Evolutionary conservation across 2,888 invertebrate species (phyloP), one percentile per base, ranked within the genome.

Genomic region (Epirrita christyi): DNA sequence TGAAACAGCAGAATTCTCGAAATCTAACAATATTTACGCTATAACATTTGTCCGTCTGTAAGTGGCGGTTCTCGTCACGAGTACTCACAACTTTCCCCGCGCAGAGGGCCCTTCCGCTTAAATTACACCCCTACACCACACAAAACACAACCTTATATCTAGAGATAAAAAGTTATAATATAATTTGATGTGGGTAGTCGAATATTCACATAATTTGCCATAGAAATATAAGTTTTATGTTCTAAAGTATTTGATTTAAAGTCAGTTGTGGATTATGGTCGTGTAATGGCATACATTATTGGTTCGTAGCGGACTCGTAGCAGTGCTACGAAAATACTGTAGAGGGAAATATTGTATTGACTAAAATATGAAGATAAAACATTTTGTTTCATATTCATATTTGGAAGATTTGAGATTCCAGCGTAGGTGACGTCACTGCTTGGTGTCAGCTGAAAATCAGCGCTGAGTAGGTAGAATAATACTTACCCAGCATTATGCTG

Each of bases 61-160:
- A 86, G 82, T 85, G 81, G 83, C 84, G 73, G 78, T 73, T 80
- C 78, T 77, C 68, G 60, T 68, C 61, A 75, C 78, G 73, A 86
- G 84, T 80, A 80, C 82, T 77, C 78, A 73, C 80, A 68, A 46
- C 62, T 56, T n/a, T 59, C 59, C 68, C 65, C 68, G 53, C 54
- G 41, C 64, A 68, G 68, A 70, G 65, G 61, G 54, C 56, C 58
- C 68, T 63, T 49, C 58, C 66, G 61, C 70, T 63, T 56, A 70
- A 75, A 76, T 75, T 73, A 77, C 68, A 67, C 70, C 67, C 59
- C 59, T 60, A 15, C 34, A 15, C 34, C 48, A 34, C n/a, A 34
- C 36, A 4, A 52, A 53, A 59, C 15, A 9, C 36, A 40, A 57
- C 56, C 44, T 52, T 60, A 52, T 41, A 14, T n/a, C 1, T 3